These are phyloP conservation scores for Thryonomys swinderianus DNA, from an alignment of 2,113 vertebrate genomes.

Conservation along the genomic window DNA sequence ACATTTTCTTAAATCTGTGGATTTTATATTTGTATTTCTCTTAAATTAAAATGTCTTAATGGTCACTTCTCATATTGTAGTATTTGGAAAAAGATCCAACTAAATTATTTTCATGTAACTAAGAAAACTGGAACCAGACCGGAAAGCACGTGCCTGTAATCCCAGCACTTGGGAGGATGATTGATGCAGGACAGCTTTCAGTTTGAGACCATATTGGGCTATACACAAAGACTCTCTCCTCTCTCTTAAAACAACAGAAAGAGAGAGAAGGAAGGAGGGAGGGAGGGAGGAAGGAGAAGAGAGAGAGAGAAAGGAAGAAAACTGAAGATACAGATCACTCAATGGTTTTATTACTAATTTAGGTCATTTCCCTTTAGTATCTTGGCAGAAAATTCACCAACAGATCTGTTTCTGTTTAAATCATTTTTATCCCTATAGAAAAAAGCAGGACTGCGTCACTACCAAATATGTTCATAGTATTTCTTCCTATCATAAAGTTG, in stretches of 20 bases:
- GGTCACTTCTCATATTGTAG: conserved; percentile 19
- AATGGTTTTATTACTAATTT: not conserved
- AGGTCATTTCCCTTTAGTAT: not conserved
- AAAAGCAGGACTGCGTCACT: not conserved
- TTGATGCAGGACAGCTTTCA: too few relatives aligned
- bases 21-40: conserved; percentile 40
- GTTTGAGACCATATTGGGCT: too few relatives aligned
- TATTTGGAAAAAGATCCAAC: not conserved
- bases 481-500: not conserved
- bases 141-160: too few relatives aligned
- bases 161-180: too few relatives aligned
- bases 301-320: too few relatives aligned
- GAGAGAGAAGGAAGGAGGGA: too few relatives aligned
- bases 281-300: too few relatives aligned
- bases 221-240: too few relatives aligned
- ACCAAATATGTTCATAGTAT: not conserved
- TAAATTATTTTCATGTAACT: conserved; percentile 32
- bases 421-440: not conserved
- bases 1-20: not conserved
- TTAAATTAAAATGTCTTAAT: conserved; percentile 44
- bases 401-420: not conserved
- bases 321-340: not conserved
- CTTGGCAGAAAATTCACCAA: not conserved
- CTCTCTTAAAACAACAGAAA: too few relatives aligned
- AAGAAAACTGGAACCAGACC: not conserved